Conservation (phyloP, 2,797 vertebrate genomes). For the Urocyon cinereoargenteus region DNA sequence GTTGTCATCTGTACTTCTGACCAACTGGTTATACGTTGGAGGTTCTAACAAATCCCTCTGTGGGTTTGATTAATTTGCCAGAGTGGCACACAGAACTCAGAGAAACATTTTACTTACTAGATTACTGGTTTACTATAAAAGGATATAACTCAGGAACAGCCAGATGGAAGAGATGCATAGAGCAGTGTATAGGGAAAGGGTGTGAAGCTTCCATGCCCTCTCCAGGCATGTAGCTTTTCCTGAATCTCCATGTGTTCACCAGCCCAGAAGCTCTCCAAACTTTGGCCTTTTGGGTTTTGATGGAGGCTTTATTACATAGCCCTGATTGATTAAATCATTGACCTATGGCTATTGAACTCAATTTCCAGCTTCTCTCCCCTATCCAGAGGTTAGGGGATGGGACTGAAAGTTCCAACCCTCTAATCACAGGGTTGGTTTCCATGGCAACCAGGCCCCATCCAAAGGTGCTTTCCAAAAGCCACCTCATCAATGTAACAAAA, state of each 20-base stretch:
- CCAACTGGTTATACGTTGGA: not conserved
- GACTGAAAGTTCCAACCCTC: not conserved
- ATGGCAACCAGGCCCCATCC: not conserved
- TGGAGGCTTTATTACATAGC: not conserved
- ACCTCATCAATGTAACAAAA: not conserved
- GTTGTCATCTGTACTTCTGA: not conserved
- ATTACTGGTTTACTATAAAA: not conserved
- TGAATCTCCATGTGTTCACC: too few species aligned
- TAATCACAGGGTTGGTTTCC: not conserved
- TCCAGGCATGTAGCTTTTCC: not conserved
- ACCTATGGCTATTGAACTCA: not conserved
- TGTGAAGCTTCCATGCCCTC: not conserved
- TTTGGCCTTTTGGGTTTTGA: not conserved
- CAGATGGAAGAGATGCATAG: not conserved
- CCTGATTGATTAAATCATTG: not conserved
- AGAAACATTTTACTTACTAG: not conserved
- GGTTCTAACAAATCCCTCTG: not conserved
- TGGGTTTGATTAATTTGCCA: not conserved
- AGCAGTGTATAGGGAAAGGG: not conserved
- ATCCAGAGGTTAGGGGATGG: not conserved
- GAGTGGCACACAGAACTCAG: not conserved
- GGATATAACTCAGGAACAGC: not conserved
- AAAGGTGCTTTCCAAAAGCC: not conserved
- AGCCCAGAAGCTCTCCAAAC: not conserved
- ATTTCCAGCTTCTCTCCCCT: not conserved